Conservation (phyloP, 2,888 invertebrate genomes). For the Ichneumoninae sp. region DNA sequence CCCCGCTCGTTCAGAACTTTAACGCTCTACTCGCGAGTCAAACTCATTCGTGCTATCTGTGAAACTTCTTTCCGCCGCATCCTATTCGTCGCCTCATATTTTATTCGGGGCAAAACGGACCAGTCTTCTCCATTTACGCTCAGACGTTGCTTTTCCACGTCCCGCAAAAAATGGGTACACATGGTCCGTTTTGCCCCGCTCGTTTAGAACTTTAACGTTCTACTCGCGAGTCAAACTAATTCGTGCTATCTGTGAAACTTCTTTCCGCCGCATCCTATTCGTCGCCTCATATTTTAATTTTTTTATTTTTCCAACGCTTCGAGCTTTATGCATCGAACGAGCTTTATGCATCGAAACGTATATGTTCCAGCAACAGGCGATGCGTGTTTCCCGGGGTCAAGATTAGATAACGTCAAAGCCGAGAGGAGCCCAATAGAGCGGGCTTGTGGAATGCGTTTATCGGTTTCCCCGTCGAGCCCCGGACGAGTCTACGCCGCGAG, state of each 20-base stretch:
- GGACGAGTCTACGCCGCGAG: conserved; percentile 1
- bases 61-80: neutral
- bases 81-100: neutral
- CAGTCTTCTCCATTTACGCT: too few relatives aligned
- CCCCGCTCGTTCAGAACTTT: conserved; percentile 16
- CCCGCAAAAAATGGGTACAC: too few relatives aligned
- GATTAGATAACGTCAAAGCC: conserved; percentile 55
- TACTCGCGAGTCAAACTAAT: neutral
- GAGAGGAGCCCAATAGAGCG: conserved; percentile 26
- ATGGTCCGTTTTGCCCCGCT: neutral
- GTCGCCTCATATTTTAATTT: neutral
- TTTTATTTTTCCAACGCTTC: neutral
- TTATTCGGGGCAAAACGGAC: neutral
- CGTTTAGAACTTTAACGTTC: conserved; percentile 25
- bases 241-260: neutral
- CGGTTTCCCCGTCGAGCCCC: conserved; percentile 28
- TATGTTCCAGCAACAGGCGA: conserved; percentile 14
- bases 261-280: neutral
- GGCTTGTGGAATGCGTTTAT: conserved; percentile 56
- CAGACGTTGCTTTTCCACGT: too few relatives aligned
- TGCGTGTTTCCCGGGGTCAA: conserved; percentile 22
- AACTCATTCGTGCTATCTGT: neutral
- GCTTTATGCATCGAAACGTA: conserved; percentile 9
- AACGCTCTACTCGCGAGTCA: conserved; percentile 10
- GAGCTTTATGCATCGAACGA: neutral